These are phyloP conservation scores for Oxystoma pomonae DNA, from an alignment of 2,888 invertebrate genomes.

Conservation along the genomic window DNA sequence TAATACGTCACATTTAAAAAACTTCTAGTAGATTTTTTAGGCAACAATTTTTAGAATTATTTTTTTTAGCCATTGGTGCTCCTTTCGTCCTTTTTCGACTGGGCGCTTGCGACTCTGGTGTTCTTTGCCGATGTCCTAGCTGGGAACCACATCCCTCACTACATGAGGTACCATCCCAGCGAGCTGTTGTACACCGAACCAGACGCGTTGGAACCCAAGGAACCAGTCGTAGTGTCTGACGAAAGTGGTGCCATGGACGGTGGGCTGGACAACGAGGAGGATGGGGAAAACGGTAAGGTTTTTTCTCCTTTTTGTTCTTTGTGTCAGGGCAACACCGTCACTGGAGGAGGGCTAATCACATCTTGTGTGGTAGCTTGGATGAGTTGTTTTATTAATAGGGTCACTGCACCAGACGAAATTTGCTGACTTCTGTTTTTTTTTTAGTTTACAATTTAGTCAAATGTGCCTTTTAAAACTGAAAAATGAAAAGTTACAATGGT, in stretches of 20 bases:
- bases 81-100: slow-evolving; percentile 54
- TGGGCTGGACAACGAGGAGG: not conserved
- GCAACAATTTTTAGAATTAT: not conserved
- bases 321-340: no score
- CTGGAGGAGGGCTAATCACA: no score
- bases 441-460: no score
- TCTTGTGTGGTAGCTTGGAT: no score
- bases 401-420: no score
- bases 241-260: not conserved
- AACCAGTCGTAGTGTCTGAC: not conserved
- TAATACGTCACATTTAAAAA: no score
- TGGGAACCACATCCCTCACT: slow-evolving; percentile 11
- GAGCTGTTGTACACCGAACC: not conserved
- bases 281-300: not conserved
- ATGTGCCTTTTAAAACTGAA: no score
- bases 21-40: no score
- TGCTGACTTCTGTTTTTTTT: no score
- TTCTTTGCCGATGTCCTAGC: slow-evolving; percentile 48
- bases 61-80: slow-evolving; percentile 56
- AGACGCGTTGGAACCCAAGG: not conserved
- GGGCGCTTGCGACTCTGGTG: slow-evolving; percentile 55
- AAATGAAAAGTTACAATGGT: no score
- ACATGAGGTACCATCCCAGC: not conserved
- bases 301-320: not conserved
- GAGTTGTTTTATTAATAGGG: no score